phyloP scores from a whole-genome alignment of 2,797 vertebrate genomes.

The Toxotes lorentzi region DNA sequence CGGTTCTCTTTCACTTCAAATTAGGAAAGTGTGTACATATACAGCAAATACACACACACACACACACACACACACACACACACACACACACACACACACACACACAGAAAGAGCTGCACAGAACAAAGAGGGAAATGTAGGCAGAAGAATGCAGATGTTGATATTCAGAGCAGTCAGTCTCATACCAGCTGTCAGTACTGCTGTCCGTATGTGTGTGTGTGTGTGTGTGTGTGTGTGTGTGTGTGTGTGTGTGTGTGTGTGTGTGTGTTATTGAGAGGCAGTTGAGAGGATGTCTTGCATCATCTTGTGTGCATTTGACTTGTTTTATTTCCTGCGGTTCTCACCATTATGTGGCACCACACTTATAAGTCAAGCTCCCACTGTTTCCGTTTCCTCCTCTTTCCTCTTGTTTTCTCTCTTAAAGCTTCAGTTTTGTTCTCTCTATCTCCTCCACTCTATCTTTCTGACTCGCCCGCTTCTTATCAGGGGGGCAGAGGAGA shows the following conservation, averaged over 20 bases:
- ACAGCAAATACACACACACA: neutral
- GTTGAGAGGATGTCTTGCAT: slow-evolving; percentile 22
- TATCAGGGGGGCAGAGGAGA: slow-evolving; percentile 37
- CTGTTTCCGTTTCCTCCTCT: slow-evolving; percentile 12
- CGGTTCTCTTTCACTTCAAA: neutral
- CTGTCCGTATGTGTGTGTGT: slow-evolving; percentile 5
- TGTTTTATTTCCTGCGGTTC: slow-evolving; percentile 19
- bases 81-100: neutral
- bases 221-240: no score
- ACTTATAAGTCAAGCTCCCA: slow-evolving; percentile 1
- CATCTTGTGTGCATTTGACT: slow-evolving; percentile 28
- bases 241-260: slow-evolving; percentile 16
- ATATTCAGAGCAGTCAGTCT: slow-evolving; percentile 9
- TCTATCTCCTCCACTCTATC: slow-evolving; percentile 24
- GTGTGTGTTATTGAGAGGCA: slow-evolving; percentile 6
- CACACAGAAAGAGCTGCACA: neutral
- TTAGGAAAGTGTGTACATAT: neutral
- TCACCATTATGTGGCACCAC: slow-evolving; percentile 12
- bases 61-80: neutral
- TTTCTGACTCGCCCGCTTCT: slow-evolving; percentile 36
- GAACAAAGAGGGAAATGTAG: neutral
- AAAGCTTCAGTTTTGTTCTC: slow-evolving; percentile 21
- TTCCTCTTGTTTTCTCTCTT: slow-evolving; percentile 23
- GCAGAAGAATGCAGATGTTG: slow-evolving; percentile 19
- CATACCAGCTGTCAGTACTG: slow-evolving; percentile 2